phyloP scores from a whole-genome alignment of 2,113 vertebrate species.

The Pseudolaguvia tuberculata region DNA sequence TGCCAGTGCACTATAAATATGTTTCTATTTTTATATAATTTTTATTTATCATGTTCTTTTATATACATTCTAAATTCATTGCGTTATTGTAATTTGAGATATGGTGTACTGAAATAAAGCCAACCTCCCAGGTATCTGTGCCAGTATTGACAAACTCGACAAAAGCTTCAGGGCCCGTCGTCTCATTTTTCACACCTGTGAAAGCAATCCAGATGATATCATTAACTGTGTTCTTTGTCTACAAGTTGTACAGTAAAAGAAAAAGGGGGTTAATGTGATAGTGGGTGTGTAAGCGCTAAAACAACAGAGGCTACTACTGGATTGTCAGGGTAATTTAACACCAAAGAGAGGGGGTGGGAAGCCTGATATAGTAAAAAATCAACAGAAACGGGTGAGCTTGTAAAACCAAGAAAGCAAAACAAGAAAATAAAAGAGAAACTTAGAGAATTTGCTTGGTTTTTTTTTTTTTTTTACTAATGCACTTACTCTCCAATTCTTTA shows the following conservation, averaged over 20 bases:
- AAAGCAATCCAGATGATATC: background rate
- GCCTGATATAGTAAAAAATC: background rate
- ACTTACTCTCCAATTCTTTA: constrained; percentile 29
- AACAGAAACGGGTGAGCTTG: background rate
- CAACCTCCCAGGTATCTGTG: constrained; percentile 43
- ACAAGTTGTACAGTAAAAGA: background rate
- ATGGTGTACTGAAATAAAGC: background rate
- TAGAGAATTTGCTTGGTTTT: background rate
- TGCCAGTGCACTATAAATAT: too few relatives aligned
- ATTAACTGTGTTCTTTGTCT: background rate
- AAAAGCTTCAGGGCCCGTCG: background rate
- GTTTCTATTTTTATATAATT: too few relatives aligned
- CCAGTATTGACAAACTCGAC: background rate
- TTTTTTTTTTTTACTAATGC: background rate
- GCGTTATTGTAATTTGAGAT: background rate
- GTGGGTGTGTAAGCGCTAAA: background rate
- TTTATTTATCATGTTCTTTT: background rate
- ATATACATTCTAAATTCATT: background rate
- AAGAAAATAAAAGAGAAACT: background rate
- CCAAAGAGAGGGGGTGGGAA: background rate
- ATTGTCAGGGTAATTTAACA: constrained; percentile 7
- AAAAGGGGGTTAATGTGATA: background rate
- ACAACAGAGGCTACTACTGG: background rate
- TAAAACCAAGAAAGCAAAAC: background rate
- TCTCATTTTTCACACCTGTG: constrained; percentile 14